These are phyloP conservation scores for Phyllostomus hastatus DNA, from an alignment of 2,113 vertebrate genomes.

Conservation along the genomic window DNA sequence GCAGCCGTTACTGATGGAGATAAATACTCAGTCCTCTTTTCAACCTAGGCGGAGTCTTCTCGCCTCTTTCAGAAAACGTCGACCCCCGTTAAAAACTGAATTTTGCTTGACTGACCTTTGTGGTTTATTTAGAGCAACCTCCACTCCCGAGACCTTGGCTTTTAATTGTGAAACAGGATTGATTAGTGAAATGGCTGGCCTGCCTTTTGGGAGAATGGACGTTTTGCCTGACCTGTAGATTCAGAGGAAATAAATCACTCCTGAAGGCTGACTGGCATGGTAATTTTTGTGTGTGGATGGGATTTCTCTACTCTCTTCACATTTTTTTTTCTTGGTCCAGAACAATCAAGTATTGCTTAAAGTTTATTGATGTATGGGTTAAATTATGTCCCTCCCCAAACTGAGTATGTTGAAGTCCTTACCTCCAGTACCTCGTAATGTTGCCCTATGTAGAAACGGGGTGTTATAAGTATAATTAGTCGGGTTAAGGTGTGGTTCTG, in stretches of 20 bases:
- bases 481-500: background rate
- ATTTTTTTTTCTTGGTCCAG: background rate
- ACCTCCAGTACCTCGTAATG: background rate
- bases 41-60: background rate
- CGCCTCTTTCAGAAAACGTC: background rate
- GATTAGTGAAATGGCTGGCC: background rate
- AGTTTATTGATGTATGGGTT: background rate
- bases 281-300: background rate
- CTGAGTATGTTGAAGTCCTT: background rate
- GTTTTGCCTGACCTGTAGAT: background rate
- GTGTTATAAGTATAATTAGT: background rate
- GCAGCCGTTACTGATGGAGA: background rate
- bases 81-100: background rate
- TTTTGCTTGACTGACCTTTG: background rate
- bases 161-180: background rate
- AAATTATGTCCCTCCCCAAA: background rate
- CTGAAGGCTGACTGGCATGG: background rate
- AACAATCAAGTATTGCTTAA: background rate
- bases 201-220: background rate
- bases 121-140: background rate
- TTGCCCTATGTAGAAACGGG: background rate
- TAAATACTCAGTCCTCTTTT: background rate
- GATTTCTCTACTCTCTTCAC: background rate
- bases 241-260: background rate
- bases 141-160: background rate